Evolutionary conservation across 2,888 invertebrate species (phyloP), one percentile per base, ranked within the genome.

Genomic region (Cephus pygmeus): DNA sequence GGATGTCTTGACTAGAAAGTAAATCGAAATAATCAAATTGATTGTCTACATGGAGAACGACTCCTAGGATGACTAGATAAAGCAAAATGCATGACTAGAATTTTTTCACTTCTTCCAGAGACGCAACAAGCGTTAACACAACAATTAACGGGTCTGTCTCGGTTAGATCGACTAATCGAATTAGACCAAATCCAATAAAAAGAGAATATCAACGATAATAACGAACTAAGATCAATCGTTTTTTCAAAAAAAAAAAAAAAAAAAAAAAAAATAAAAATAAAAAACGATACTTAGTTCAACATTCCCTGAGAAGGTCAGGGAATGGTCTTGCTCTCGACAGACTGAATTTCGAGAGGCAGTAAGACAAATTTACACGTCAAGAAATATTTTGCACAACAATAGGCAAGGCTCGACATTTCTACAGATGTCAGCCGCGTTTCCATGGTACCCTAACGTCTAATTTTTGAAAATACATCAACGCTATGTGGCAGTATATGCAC

Each of bases 1-100:
- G 75, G 81, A 79, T 23, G 9, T 56, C 77, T 76, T 80, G 83
- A 85, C 86, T 86, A 86, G 86, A 83, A 81, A 73, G 76, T 75
- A 79, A 69, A 56, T 56, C 56, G 9, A 56, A 23, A 23, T 15
- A 23, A 56, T 56, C 23, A 56, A 56, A 56, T 56, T 56, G 23
- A 56, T 56, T 9, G 23, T 56, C 56, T 23, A 2, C 23, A 23
- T 6, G 23, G 56, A 23, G 56, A 56, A 23, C 56, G 56, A 56
- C 23, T 56, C 56, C 6, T 56, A 56, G 23, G 15, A 56, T 15
- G 56, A 56, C 56, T 23, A 56, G 56, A 56, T 4, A 56, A 23
- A 56, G 56, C 56, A 56, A 56, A 56, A 56, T 56, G 56, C 9
- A 23, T 56, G 56, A 56, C 56, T 56, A 56, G 56, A 56, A 23